These are phyloP conservation scores for Acomys russatus DNA, from an alignment of 2,797 vertebrate species.

Conservation along the genomic window DNA sequence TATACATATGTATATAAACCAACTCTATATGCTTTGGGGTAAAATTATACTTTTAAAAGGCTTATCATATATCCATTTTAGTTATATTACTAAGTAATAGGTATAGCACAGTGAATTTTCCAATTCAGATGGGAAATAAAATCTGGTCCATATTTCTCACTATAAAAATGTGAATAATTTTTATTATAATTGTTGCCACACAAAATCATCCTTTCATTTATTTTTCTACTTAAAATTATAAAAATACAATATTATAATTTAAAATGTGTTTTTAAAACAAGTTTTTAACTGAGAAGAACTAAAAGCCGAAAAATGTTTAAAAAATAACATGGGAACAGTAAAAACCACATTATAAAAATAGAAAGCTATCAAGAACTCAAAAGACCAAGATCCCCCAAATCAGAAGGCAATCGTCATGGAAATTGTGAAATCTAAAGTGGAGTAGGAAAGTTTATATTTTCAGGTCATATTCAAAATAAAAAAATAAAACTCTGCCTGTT, in stretches of 20 bases:
- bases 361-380: background rate
- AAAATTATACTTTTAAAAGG: background rate
- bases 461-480: background rate
- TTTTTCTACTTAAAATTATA: constrained; percentile 33
- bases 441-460: background rate
- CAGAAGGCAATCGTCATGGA: background rate
- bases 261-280: background rate
- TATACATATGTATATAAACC: background rate
- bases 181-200: background rate
- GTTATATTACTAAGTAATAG: background rate
- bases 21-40: background rate
- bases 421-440: background rate
- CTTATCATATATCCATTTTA: background rate
- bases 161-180: background rate
- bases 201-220: background rate
- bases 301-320: background rate
- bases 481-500: background rate
- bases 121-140: background rate
- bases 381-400: background rate
- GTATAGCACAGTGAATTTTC: background rate
- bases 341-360: background rate
- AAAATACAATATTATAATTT: background rate
- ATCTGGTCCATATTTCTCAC: background rate
- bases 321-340: background rate
- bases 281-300: background rate